These are phyloP conservation scores for Synanthedon vespiformis DNA, from an alignment of 2,888 invertebrate species.

Conservation along the genomic window DNA sequence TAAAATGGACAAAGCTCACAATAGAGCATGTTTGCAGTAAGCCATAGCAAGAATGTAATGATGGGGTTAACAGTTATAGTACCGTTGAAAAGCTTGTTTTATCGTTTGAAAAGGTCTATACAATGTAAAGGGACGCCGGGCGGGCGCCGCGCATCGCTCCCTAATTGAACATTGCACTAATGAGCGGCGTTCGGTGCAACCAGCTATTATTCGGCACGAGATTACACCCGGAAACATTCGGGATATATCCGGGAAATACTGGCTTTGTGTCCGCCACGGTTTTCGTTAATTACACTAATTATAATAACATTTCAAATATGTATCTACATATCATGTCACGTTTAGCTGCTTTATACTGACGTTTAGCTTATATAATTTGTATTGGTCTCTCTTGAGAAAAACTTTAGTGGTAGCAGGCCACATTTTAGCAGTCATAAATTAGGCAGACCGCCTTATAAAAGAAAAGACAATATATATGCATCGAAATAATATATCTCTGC, in stretches of 20 bases:
- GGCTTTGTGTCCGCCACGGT: slow-evolving; percentile 22
- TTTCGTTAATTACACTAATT: slow-evolving; percentile 26
- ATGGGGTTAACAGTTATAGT: slow-evolving; percentile 1
- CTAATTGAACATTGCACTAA: slow-evolving; percentile 68
- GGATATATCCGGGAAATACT: slow-evolving; percentile 29
- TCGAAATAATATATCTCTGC: no score
- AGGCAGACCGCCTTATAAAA: no score
- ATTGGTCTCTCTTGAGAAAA: no score
- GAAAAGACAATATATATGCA: no score
- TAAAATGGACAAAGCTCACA: no score
- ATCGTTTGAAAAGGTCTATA: slow-evolving; percentile 15
- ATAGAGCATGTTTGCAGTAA: no score
- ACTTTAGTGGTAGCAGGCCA: no score
- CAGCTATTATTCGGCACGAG: slow-evolving; percentile 56
- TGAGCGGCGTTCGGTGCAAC: slow-evolving; percentile 62
- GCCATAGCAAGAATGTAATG: no score
- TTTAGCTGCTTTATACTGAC: no score
- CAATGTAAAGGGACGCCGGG: slow-evolving; percentile 16
- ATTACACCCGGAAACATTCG: slow-evolving; percentile 45
- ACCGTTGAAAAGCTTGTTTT: slow-evolving; percentile 17
- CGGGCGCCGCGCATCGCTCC: slow-evolving; percentile 33
- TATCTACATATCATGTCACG: no score
- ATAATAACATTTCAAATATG: slow-evolving; percentile 10
- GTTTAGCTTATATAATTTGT: no score
- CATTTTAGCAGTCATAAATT: no score